These are phyloP conservation scores for Lasioglossum zephyrum DNA, from an alignment of 2,888 invertebrate genomes.

Conservation along the genomic window DNA sequence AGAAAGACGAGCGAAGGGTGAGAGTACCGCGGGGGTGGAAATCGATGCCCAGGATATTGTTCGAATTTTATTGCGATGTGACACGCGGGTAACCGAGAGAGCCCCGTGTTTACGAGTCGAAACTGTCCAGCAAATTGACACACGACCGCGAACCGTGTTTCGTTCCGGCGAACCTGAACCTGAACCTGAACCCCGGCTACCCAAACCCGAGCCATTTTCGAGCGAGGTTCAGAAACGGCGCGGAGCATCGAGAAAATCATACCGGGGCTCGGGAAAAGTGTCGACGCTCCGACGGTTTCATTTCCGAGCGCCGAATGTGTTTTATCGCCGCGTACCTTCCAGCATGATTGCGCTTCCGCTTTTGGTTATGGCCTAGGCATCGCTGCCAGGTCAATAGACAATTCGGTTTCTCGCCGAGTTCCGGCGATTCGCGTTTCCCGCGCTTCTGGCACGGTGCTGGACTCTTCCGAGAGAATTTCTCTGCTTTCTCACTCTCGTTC, in stretches of 20 bases:
- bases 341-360: conserved; percentile 39
- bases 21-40: conserved; percentile 17
- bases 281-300: conserved; percentile 41
- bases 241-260: background rate
- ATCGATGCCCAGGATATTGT: conserved; percentile 67
- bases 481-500: background rate
- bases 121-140: conserved; percentile 70
- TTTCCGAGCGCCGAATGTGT: conserved; percentile 46
- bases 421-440: conserved; percentile 4
- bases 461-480: background rate
- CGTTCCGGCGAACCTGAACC: conserved; percentile 32
- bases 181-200: background rate
- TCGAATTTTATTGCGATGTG: conserved; percentile 68
- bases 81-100: conserved; percentile 65
- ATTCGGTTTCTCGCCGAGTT: conserved; percentile 11
- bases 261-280: conserved; percentile 26
- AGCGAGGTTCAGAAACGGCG: background rate
- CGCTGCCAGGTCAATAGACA: conserved; percentile 36
- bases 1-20: background rate
- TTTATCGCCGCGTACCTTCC: conserved; percentile 45
- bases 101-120: conserved; percentile 68
- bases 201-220: background rate
- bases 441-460: background rate
- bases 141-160: conserved; percentile 55
- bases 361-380: conserved; percentile 34